A percentile compares a stretch with the other conserved stretches of the same genome.
Evolutionary conservation across 1,140 invertebrate genomes (phyloP).

Genomic region (Riptortus pedestris): DNA sequence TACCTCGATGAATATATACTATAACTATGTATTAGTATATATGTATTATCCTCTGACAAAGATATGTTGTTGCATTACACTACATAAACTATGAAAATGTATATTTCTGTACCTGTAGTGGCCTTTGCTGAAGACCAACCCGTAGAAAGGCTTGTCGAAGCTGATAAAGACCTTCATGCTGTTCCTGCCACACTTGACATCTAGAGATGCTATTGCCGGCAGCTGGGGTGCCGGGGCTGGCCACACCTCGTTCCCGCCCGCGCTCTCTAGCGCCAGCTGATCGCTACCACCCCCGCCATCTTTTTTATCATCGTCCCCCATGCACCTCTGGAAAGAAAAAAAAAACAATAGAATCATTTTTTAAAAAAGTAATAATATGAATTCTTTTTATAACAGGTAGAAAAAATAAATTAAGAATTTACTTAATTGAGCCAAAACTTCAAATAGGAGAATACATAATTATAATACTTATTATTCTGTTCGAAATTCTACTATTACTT

Average conservation of each 20-base stretch:
- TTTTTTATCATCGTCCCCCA: slow-evolving; percentile 7
- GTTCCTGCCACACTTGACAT: slow-evolving; percentile 91
- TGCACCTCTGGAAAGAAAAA: neutral
- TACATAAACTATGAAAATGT: too few relatives aligned
- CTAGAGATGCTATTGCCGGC: slow-evolving; percentile 80
- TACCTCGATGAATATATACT: too few relatives aligned
- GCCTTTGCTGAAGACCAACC: slow-evolving; percentile 88
- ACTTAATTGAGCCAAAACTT: neutral
- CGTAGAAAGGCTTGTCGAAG: slow-evolving; percentile 88
- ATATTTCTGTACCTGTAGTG: slow-evolving; percentile 49
- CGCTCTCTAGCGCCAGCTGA: slow-evolving; percentile 28
- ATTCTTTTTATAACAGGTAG: too few relatives aligned
- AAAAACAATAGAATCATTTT: neutral
- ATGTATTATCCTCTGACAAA: too few relatives aligned
- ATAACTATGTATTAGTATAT: too few relatives aligned
- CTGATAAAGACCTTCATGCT: slow-evolving; percentile 90
- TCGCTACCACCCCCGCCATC: slow-evolving; percentile 13
- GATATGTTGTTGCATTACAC: too few relatives aligned
- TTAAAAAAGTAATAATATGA: neutral
- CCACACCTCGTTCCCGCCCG: slow-evolving; percentile 12
- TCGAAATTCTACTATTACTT: neutral
- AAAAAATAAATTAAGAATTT: neutral
- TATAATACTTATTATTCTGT: neutral
- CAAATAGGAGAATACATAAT: neutral
- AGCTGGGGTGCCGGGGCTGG: slow-evolving; percentile 68